These are phyloP conservation scores for Thera britannica DNA, from an alignment of 2,888 invertebrate species.

Conservation along the genomic window DNA sequence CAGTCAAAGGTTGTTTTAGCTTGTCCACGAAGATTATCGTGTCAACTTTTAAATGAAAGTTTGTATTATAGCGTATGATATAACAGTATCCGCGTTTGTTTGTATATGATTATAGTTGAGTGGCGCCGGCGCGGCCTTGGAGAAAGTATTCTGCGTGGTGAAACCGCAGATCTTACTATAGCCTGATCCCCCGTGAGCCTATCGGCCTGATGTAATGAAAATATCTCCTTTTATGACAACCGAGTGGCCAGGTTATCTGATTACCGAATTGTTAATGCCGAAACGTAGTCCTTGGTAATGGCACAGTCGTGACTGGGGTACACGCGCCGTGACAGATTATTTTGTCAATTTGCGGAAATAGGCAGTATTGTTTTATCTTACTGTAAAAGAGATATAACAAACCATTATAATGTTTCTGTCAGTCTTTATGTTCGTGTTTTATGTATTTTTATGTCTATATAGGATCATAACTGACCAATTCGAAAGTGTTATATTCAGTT, in stretches of 20 bases:
- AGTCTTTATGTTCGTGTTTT: no score
- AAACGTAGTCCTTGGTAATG: conserved; percentile 7
- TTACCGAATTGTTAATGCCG: conserved; percentile 34
- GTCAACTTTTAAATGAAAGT: conserved; percentile 60
- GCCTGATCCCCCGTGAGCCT: conserved; percentile 53
- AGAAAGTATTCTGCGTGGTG: conserved; percentile 71
- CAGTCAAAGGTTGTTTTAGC: conserved; percentile 6
- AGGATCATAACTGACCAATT: conserved; percentile 12
- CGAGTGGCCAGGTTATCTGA: conserved; percentile 27
- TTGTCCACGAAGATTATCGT: conserved; percentile 44
- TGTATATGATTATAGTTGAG: conserved; percentile 53
- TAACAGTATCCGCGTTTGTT: conserved; percentile 68
- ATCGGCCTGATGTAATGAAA: conserved; percentile 44
- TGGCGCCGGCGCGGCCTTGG: conserved; percentile 70
- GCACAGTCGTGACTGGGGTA: conserved; percentile 12
- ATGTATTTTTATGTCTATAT: no score
- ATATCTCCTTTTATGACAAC: conserved; percentile 48
- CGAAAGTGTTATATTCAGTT: conserved; percentile 40
- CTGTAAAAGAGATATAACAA: no score
- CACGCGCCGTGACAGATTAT: conserved; percentile 3
- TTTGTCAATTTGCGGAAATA: background rate
- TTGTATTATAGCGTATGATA: conserved; percentile 59
- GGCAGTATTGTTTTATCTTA: background rate
- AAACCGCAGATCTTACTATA: conserved; percentile 60
- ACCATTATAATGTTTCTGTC: no score